Evolutionary conservation across 2,113 vertebrate species (phyloP).

Genomic region (Gorsachius goisagi): DNA sequence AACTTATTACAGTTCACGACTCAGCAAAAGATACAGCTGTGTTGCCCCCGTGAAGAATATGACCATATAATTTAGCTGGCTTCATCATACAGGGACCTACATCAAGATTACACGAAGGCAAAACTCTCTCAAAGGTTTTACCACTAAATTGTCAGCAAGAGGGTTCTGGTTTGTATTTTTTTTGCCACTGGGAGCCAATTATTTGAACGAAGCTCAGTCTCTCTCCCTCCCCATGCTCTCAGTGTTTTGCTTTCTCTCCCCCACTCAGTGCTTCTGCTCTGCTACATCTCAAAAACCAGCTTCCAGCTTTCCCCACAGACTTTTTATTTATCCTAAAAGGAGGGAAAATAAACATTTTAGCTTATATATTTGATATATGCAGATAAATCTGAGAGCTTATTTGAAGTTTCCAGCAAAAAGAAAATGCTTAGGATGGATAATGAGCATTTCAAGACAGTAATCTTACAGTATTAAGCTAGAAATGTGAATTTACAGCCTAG

Average conservation of each 20-base stretch:
- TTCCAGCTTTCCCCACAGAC: background rate
- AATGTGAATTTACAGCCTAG: background rate
- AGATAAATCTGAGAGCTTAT: background rate
- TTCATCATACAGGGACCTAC: background rate
- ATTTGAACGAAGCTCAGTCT: background rate
- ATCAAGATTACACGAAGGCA: slow-evolving; percentile 5
- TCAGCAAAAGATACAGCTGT: slow-evolving; percentile 1
- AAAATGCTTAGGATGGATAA: slow-evolving; percentile 20
- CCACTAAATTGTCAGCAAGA: slow-evolving; percentile 1
- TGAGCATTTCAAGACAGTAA: background rate
- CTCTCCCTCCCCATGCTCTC: background rate
- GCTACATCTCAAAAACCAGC: background rate
- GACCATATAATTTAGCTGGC: background rate
- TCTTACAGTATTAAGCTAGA: slow-evolving; percentile 24
- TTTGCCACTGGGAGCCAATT: slow-evolving; percentile 40
- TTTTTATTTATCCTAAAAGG: slow-evolving; percentile 40
- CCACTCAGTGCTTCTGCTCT: background rate
- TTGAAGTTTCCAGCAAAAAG: slow-evolving; percentile 10
- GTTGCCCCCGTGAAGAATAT: background rate
- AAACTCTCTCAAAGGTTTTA: slow-evolving; percentile 38
- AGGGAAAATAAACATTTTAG: slow-evolving; percentile 5
- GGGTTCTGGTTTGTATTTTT: background rate
- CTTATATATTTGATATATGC: background rate
- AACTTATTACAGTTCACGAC: background rate
- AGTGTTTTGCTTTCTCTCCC: background rate